Evolutionary conservation across 1,140 invertebrate species (phyloP), one percentile per base, ranked within the genome.

Genomic region (Helicoverpa armigera): DNA sequence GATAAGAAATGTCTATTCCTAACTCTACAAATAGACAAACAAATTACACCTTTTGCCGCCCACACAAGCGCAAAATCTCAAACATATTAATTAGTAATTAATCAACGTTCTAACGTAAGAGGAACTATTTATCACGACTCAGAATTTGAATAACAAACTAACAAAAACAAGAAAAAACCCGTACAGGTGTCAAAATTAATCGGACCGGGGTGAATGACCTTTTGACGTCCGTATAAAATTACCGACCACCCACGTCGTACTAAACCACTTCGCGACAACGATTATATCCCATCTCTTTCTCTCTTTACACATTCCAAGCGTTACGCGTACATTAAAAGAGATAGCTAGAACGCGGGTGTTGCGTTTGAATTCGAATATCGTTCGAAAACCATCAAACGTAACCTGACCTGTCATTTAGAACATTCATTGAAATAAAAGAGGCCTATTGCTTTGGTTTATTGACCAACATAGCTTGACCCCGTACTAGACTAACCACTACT

Each of bases 331-430:
- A 54, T 50, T 16, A 48, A 60, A 58, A 58, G 72, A 74, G 72
- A 74, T 58, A 23, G 53, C 53, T 10, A 0, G 10, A 74, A 4
- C 11, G 5, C 23, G 14, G 35, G 1, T 16, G 13, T 58, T 74
- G 3, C 29, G 72, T 12, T 7, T 43, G 13, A 60, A 60, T 74
- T 74, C 54, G 72, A 74, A 74, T 73, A 29, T 73, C 72, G 72
- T 74, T 74, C 53, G 72, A 54, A 74, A 31, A 29, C 3, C 2
- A 35, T 18, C 72, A 14, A 58, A 13, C n/a, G 31, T 74, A 58
- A 74, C 53, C 58, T 82, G 88, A 88, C 43, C 86, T 61, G 16
- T 73, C 61, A 18, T 82, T 73, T 29, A 50, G 23, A 85, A 74
- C 70, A 58, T 69, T 74, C 63, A 74, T 74, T 74, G 12, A 43